Conservation (phyloP, 2,113 vertebrate species). For the Reinhardtius hippoglossoides region DNA sequence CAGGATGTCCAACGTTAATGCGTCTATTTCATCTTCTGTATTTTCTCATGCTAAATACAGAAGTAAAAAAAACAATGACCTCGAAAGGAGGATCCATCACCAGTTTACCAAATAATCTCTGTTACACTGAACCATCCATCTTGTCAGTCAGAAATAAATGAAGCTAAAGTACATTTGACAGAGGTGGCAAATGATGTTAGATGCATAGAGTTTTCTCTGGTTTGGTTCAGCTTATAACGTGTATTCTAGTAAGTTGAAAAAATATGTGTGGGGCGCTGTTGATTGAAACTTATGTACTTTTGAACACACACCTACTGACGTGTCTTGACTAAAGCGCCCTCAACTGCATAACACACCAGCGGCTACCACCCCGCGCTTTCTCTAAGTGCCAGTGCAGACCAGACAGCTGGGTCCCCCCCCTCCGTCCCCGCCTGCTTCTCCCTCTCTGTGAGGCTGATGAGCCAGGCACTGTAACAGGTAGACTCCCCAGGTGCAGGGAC, state of each 20-base stretch:
- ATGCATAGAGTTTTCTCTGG: background rate
- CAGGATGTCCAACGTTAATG: background rate
- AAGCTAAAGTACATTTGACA: slow-evolving; percentile 5
- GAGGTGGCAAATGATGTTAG: background rate
- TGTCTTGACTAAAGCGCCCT: slow-evolving; percentile 42
- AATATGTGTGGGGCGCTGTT: background rate
- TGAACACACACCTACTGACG: slow-evolving; percentile 17
- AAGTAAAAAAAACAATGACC: background rate
- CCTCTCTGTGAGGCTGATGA: slow-evolving; percentile 76
- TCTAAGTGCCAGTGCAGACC: slow-evolving; percentile 49
- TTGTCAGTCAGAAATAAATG: background rate
- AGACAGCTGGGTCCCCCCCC: slow-evolving; percentile 66
- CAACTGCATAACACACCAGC: slow-evolving; percentile 80
- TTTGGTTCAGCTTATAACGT: background rate
- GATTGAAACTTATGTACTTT: slow-evolving; percentile 1
- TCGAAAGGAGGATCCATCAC: background rate
- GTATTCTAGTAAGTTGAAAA: slow-evolving; percentile 10
- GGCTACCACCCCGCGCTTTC: slow-evolving; percentile 9
- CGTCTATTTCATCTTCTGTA: background rate
- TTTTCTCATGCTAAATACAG: background rate
- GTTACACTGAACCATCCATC: slow-evolving; percentile 1
- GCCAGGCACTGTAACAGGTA: slow-evolving; percentile 84
- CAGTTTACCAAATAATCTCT: too few species aligned
- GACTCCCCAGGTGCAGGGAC: slow-evolving; percentile 90
- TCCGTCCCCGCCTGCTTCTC: slow-evolving; percentile 18